Conservation (phyloP, 2,113 vertebrate genomes). For the Himantopus leucocephalus region DNA sequence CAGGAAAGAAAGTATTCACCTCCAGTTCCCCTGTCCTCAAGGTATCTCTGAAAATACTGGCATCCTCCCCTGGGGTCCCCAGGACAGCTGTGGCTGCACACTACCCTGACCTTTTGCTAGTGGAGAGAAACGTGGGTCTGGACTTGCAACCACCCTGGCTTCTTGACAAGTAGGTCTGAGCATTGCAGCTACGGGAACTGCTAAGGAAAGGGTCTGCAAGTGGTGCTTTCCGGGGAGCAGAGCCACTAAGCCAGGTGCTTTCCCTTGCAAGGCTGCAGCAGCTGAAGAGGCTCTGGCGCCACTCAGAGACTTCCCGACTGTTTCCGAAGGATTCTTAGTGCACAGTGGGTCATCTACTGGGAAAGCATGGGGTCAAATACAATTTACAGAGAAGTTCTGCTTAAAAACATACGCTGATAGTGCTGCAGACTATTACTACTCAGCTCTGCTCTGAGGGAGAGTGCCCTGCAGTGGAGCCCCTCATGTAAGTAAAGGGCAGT, state of each 20-base stretch:
- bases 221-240: fast-evolving
- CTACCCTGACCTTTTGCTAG: background rate
- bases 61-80: background rate
- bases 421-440: background rate
- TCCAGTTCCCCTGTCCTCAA: background rate
- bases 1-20: background rate
- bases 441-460: background rate
- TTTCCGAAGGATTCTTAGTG: background rate
- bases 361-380: background rate
- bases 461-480: background rate
- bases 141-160: background rate
- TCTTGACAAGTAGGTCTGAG: background rate
- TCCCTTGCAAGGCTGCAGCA: background rate
- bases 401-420: background rate
- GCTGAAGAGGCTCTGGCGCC: background rate
- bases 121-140: fast-evolving
- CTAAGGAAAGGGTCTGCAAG: background rate
- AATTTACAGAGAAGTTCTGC: background rate
- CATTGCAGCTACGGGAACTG: fast-evolving
- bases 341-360: background rate
- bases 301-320: fast-evolving
- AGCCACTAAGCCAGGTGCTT: background rate
- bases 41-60: background rate
- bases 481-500: background rate
- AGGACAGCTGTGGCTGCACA: background rate